Percentiles rank a stretch among this genome's conserved stretches.
Conservation (phyloP, 2,797 vertebrate genomes). For the Mus minutoides region DNA sequence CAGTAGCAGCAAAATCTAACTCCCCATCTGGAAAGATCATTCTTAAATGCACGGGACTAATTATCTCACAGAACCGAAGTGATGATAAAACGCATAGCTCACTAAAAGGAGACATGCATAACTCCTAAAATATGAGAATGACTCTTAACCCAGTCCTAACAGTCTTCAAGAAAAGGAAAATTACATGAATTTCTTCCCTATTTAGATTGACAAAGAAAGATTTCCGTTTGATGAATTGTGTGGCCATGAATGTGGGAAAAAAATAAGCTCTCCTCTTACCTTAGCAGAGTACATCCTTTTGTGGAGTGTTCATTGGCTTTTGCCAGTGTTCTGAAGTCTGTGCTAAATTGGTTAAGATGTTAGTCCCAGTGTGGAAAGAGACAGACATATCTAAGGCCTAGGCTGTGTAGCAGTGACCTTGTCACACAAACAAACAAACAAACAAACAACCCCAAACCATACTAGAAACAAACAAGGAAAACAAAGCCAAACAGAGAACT, state of each 20-base stretch:
- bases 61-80: neutral
- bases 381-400: neutral
- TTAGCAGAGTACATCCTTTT: neutral
- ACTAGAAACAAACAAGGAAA: neutral
- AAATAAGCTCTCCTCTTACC: neutral
- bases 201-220: neutral
- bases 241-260: neutral
- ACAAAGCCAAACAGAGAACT: neutral
- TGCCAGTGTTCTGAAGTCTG: neutral
- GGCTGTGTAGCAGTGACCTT: neutral
- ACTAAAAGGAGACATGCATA: neutral
- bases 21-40: neutral
- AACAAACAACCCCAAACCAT: neutral
- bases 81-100: conserved; percentile 39
- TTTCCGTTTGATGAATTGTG: neutral
- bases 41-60: neutral
- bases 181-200: neutral
- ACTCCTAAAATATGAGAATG: conserved; percentile 16
- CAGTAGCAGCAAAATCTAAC: neutral
- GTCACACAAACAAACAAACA: neutral
- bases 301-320: neutral
- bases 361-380: neutral
- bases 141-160: neutral
- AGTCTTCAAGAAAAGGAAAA: neutral
- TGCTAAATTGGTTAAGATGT: neutral